Evolutionary conservation across 2,888 invertebrate genomes (phyloP).

Genomic region (Brachyptera risi): DNA sequence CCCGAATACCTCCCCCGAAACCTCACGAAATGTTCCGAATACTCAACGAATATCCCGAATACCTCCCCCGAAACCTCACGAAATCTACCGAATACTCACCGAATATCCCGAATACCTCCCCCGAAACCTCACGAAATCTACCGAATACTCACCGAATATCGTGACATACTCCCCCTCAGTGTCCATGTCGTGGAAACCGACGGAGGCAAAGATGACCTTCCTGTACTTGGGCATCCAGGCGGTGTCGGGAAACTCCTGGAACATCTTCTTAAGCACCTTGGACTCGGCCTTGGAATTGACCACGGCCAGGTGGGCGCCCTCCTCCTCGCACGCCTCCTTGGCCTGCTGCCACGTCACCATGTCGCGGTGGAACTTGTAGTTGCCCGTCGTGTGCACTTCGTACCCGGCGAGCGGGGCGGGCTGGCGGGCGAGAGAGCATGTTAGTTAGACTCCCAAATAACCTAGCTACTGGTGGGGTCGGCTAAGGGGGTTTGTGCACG

Average conservation of each 20-base stretch:
- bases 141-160: not conserved
- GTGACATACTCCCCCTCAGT: slow-evolving; percentile 1
- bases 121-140: too few species aligned
- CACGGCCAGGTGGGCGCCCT: not conserved
- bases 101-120: too few species aligned
- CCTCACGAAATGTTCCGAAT: too few species aligned
- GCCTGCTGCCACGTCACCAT: slow-evolving; percentile 3
- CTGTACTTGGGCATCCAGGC: not conserved
- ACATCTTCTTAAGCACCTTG: not conserved
- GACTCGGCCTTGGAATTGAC: not conserved
- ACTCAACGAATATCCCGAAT: too few species aligned
- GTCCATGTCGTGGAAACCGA: not conserved
- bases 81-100: too few species aligned
- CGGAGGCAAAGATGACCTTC: not conserved
- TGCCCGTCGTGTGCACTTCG: not conserved
- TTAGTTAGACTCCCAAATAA: too few species aligned
- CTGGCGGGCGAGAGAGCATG: not conserved
- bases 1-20: too few species aligned
- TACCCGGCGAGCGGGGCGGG: not conserved
- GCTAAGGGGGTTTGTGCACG: too few species aligned
- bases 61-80: too few species aligned
- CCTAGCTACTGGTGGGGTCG: too few species aligned
- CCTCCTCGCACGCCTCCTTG: not conserved
- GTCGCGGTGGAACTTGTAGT: slow-evolving; percentile 6
- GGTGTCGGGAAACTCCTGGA: not conserved